phyloP scores from a whole-genome alignment of 2,888 invertebrate species.

The Priocnemis perturbator region DNA sequence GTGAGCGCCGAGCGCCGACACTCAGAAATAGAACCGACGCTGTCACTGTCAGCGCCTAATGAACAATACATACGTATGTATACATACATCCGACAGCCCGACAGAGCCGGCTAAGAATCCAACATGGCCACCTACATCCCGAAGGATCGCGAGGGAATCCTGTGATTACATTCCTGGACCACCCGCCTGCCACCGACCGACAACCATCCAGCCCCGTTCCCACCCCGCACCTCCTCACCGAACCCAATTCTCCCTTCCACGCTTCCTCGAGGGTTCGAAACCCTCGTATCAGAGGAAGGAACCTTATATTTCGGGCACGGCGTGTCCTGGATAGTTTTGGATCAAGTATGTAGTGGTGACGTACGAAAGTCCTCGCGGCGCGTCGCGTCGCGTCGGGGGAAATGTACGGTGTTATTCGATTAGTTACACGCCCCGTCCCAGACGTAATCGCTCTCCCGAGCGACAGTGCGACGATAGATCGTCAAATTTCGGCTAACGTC shows the following conservation, averaged over 20 bases:
- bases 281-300: constrained; percentile 24
- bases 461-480: too few species aligned
- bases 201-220: constrained; percentile 13
- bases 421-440: too few species aligned
- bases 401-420: too few species aligned
- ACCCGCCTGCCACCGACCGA: constrained; percentile 38
- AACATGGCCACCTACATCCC: constrained; percentile 70
- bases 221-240: constrained; percentile 3
- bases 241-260: background rate
- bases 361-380: constrained; percentile 22
- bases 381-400: background rate
- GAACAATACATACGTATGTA: constrained; percentile 66
- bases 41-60: constrained; percentile 69
- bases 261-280: constrained; percentile 33
- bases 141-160: constrained; percentile 73
- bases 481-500: too few species aligned
- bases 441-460: too few species aligned
- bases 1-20: constrained; percentile 31
- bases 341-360: constrained; percentile 42
- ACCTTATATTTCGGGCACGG: constrained; percentile 52
- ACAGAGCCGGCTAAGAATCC: constrained; percentile 71
- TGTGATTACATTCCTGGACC: constrained; percentile 74
- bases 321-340: constrained; percentile 56
- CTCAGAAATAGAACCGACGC: constrained; percentile 53
- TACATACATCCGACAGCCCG: constrained; percentile 23